Base-by-base conservation (phyloP, 2,888 invertebrate species). In the Drosophila lacicola region DNA sequence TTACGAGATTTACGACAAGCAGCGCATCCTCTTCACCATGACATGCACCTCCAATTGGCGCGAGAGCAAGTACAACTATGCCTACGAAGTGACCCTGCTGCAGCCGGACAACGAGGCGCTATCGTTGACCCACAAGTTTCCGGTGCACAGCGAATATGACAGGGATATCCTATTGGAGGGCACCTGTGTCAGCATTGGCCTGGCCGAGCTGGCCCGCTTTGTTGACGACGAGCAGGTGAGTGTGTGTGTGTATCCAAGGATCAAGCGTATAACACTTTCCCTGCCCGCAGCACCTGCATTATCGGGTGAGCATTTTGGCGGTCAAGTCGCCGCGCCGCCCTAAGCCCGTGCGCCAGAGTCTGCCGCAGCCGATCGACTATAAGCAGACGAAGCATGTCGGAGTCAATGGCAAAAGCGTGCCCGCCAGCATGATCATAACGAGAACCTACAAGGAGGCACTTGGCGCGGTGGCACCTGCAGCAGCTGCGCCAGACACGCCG, bases 111-210 rank as follows among this genome's bases (percentile, higher is more conserved):
- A 91, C 60, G 91, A 90, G 47, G 90, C 91, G 0, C 78, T 91
- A n/a, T 84, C 90, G 29, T 72, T 91, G 54, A 90, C 91, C 41
- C 92, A 92, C 47, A 90, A 92, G 69, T 92, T 90, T 58, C 91
- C 92, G 2, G 91, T 92, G 2, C 92, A 92, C 73, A 91, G 91
- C 74, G 92, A 92, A 77, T 90, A 91, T 57, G 92, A 92, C 62
- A 86, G 83, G 63, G 92, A 92, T 37, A 91, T 92, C 17, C 78
- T 92, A 8, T 81, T 90, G 65, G 92, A 92, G 11, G 92, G 92
- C 50, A 91, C 90, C 13, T 92, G 92, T 60, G 91, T 91, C n/a
- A 88, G 81, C 61, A 86, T 92, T 47, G 55, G 75, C 3, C 53
- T 91, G 0, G 72, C 66, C n/a, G 92, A 92, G 58, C 70, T 92